These are phyloP conservation scores for Galaxias olidus DNA, from an alignment of 2,797 vertebrate species.

Conservation along the genomic window DNA sequence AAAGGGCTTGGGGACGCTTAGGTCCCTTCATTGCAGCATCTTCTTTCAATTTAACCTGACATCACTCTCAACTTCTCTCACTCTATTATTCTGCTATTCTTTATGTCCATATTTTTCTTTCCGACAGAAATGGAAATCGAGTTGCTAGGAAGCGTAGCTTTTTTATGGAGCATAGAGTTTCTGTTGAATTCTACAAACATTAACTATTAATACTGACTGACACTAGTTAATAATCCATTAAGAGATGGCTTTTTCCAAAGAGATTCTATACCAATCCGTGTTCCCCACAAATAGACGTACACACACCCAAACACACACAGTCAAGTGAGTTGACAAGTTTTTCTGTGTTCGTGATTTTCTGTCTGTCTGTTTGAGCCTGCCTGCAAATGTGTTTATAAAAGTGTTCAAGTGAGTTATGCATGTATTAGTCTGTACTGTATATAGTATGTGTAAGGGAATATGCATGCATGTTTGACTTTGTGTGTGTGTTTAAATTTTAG, in stretches of 20 bases:
- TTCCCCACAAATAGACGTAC: slow-evolving; percentile 58
- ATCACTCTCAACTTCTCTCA: slow-evolving; percentile 25
- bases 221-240: slow-evolving; percentile 75
- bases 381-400: slow-evolving; percentile 1
- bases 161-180: slow-evolving; percentile 71
- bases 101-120: slow-evolving; percentile 65
- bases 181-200: slow-evolving; percentile 71
- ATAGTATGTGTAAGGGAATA: slow-evolving; percentile 6
- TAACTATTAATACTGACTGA: slow-evolving; percentile 74
- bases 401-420: slow-evolving; percentile 11
- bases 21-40: slow-evolving; percentile 65
- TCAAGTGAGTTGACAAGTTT: slow-evolving; percentile 25
- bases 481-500: slow-evolving; percentile 57
- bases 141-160: slow-evolving; percentile 65
- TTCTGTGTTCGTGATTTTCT: slow-evolving; percentile 10
- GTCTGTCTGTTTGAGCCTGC: not conserved
- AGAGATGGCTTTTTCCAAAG: slow-evolving; percentile 86
- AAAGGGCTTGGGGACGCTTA: slow-evolving; percentile 57
- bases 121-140: slow-evolving; percentile 80
- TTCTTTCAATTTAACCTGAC: slow-evolving; percentile 36
- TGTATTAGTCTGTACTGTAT: slow-evolving; percentile 23
- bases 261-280: slow-evolving; percentile 67
- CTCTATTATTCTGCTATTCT: slow-evolving; percentile 49
- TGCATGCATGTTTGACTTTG: slow-evolving; percentile 16
- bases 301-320: slow-evolving; percentile 69